These are phyloP conservation scores for Prionailurus viverrinus DNA, from an alignment of 2,113 vertebrate species.

Conservation along the genomic window DNA sequence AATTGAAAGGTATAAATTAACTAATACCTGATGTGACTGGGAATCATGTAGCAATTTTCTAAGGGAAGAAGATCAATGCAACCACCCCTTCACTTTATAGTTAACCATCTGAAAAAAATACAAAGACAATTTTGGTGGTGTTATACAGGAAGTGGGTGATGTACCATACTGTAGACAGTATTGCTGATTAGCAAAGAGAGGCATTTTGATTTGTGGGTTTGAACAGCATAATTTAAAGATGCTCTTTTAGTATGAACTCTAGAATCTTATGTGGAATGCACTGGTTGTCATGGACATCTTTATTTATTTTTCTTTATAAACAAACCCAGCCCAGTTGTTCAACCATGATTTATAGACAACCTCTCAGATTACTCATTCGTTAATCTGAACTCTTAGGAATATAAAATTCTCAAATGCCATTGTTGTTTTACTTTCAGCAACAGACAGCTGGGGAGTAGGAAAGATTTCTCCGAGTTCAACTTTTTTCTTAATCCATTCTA, in stretches of 20 bases:
- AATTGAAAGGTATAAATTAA: background rate
- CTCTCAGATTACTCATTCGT: slow-evolving; percentile 42
- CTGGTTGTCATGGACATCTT: slow-evolving; percentile 53
- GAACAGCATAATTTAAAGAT: slow-evolving; percentile 32
- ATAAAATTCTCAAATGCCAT: slow-evolving; percentile 4
- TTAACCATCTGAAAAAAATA: background rate
- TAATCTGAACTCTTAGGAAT: slow-evolving; percentile 45
- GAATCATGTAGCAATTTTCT: background rate
- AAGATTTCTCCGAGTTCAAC: background rate
- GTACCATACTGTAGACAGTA: background rate
- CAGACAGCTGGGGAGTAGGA: background rate
- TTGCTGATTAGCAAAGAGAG: background rate
- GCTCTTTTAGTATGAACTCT: slow-evolving; percentile 7
- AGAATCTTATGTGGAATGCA: background rate
- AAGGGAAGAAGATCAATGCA: background rate
- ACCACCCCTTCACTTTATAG: background rate
- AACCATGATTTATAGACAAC: slow-evolving; percentile 36
- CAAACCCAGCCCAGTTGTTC: slow-evolving; percentile 40
- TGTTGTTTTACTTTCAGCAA: slow-evolving; percentile 13
- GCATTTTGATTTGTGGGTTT: background rate
- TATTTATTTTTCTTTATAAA: slow-evolving; percentile 61
- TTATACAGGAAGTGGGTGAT: background rate
- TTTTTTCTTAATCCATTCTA: background rate
- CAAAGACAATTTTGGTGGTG: background rate
- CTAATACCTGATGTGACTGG: background rate